Evolutionary conservation across 2,888 invertebrate species (phyloP), one percentile per base, ranked within the genome.

Genomic region (Onthophagus sagittarius): DNA sequence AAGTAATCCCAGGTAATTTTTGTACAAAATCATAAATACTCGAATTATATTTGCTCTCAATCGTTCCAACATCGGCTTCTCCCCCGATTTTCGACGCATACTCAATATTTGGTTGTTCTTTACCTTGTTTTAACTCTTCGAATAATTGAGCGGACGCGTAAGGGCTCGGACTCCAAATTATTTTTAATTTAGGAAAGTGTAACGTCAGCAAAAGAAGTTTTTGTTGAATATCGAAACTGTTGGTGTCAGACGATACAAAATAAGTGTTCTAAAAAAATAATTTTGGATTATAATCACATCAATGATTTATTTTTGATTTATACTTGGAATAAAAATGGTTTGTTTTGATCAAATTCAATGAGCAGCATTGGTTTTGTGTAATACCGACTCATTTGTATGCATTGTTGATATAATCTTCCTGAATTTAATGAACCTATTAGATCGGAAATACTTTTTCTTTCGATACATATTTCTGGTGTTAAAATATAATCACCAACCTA

Each of bases 401-500:
- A 95, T 85, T 99, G 99, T 82, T 95, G 95, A 86, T 97, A 98
- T 32, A 99, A 89, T 13, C 99, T 91, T 0, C 99, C 99, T 64
- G 94, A 95, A 85, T 96, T 95, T 33, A 99, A 87, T 0, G 99
- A 99, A 5, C 97, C 97, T 80, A 98, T 96, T 78, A 99, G 88
- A 88, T 99, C 99, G 5, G 96, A 96, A 76, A 99, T 90, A 70
- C 97, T 97, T 86, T 99, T 99, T 71, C 99, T 89, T 86, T 99
- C 99, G 14, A 99, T 94, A 82, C 99, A 98, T 77, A 98, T 94
- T 15, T 98, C 96, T 0, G 98, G 96, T 0, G 98, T 96, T 13
- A 99, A 87, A 82, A 99, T 96, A 83, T 99, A 99, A 86, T 99
- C 99, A 0, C 99, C 99, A 74, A 99, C 93, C 94, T 95, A 80